Conservation (phyloP, 2,113 vertebrate species). For the Gallinago jamesoni region DNA sequence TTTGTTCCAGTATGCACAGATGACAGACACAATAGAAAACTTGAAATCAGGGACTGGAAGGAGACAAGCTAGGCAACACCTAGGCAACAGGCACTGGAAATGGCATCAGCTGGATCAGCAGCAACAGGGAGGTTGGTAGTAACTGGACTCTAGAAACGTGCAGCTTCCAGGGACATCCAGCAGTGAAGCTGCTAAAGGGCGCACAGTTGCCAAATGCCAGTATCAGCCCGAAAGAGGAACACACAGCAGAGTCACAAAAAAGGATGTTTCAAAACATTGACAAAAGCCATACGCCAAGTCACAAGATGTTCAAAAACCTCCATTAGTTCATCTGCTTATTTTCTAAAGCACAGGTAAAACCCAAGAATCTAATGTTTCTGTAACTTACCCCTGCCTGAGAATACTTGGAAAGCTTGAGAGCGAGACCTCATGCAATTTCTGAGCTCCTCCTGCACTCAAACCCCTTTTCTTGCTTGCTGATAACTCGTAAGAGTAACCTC, state of each 20-base stretch:
- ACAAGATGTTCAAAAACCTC: neutral
- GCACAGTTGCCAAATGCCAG: neutral
- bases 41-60: neutral
- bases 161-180: neutral
- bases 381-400: neutral
- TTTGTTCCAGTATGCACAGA: neutral
- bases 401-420: neutral
- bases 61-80: neutral
- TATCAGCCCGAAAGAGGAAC: neutral
- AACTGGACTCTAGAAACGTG: neutral
- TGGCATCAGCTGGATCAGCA: neutral
- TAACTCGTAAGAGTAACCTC: neutral
- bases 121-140: neutral
- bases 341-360: neutral
- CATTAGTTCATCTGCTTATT: neutral
- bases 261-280: neutral
- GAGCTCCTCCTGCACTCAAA: neutral
- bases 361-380: neutral
- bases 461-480: neutral
- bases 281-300: accelerated
- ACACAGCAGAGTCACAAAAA: neutral
- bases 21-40: neutral
- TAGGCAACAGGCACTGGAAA: neutral
- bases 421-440: neutral
- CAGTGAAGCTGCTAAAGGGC: neutral